Evolutionary conservation across 2,888 invertebrate genomes (phyloP), one percentile per base, ranked within the genome.

Genomic region (Schizaphis graminum): DNA sequence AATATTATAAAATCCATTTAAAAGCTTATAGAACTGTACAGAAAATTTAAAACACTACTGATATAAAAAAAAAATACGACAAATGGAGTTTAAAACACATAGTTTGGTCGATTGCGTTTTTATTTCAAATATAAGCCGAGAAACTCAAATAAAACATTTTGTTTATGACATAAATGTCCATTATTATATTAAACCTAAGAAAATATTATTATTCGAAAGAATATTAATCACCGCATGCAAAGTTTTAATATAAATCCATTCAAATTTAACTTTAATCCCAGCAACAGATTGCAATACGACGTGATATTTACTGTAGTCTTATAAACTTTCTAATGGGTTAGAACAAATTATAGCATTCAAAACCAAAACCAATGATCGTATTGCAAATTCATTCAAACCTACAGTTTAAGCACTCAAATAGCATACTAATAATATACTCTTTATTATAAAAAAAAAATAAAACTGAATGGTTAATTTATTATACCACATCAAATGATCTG

Each of bases 171-270:
- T 67, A 67, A 67, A 67, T 67, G 35, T 67, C n/a, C 35, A 67
- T 67, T 67, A 67, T 67, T 35, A 67, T 21, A 89, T 89, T 89
- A 28, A 89, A 56, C 16, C 16, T 35, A 67, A 35, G 35, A 67
- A 67, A 67, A 67, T 41, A 91, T 91, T 91, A 85, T 91, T 56
- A 41, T 86, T 91, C 57, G 85, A 24, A 91, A 86, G 41, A 85
- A 91, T 91, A 86, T 91, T 86, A 91, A 86, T 91, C 57, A 35
- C 61, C 28, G 26, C 35, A 5, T 49, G 10, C 26, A 92, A 88
- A 92, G 87, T 92, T 92, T 88, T 53, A 92, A 92, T 92, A 67
- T 67, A 87, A 88, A 92, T 87, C 49, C 92, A 35, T 92, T 92
- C 87, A 41, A 67, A 88, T 92, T 92, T 41, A 67, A 92, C 87